Conservation (phyloP, 92 coral and sea anemone genomes). For the Palythoa grandiflora region DNA sequence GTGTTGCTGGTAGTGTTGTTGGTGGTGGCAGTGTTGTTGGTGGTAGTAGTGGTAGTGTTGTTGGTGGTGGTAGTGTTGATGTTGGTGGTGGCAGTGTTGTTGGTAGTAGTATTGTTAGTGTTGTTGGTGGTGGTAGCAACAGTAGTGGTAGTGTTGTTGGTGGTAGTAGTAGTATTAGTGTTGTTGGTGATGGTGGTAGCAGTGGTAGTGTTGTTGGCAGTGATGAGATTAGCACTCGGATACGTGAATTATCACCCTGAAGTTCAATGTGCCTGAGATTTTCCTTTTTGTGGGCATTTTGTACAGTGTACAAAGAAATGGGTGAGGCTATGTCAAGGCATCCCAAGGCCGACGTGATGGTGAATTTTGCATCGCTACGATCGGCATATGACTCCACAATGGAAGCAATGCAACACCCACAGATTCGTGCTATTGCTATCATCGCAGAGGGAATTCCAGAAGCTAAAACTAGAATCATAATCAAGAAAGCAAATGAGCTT, state of each 20-base stretch:
- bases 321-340: constrained; percentile 95
- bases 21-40: not conserved
- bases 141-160: not conserved
- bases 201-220: too few relatives aligned
- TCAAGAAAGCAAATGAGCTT: constrained; percentile 81
- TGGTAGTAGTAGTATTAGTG: not conserved
- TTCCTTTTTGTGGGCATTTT: not conserved
- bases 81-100: not conserved
- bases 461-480: constrained; percentile 90
- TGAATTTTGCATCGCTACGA: constrained; percentile 95
- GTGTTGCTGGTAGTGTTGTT: not conserved
- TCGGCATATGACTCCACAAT: constrained; percentile 95
- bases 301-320: constrained; percentile 93
- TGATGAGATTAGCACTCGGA: too few relatives aligned
- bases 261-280: too few relatives aligned
- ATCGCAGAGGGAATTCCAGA: constrained; percentile 99
- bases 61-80: not conserved
- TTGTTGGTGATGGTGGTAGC: not conserved
- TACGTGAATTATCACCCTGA: too few relatives aligned
- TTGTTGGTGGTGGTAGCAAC: not conserved
- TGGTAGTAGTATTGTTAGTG: not conserved
- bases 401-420: constrained; percentile 91
- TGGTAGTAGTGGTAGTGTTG: not conserved
- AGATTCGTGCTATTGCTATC: constrained; percentile 97
- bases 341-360: constrained; percentile 90